These are phyloP conservation scores for Arizona elegans DNA, from an alignment of 2,113 vertebrate genomes.

Conservation along the genomic window DNA sequence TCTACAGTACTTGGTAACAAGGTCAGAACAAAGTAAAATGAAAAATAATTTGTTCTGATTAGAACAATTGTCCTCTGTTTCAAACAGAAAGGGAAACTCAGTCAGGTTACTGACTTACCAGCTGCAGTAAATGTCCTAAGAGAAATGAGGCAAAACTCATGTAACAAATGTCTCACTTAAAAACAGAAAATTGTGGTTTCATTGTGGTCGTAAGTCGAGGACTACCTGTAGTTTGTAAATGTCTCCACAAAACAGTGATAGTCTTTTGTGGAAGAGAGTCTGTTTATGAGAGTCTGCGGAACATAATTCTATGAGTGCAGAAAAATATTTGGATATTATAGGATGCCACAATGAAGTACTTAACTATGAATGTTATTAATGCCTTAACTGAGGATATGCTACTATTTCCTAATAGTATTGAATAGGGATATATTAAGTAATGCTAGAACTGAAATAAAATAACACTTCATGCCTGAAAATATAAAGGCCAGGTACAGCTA, in stretches of 20 bases:
- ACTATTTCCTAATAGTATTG: not conserved
- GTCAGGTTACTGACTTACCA: not conserved
- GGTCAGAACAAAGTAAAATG: not conserved
- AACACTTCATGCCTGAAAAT: constrained; percentile 30
- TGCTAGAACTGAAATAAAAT: not conserved
- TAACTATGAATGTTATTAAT: not conserved
- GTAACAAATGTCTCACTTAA: not conserved
- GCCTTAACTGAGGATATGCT: not conserved
- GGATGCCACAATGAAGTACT: not conserved
- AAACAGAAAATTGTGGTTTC: not conserved
- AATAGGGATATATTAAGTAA: constrained; percentile 13
- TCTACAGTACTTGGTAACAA: not conserved
- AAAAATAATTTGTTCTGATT: not conserved
- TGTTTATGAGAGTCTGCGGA: not conserved
- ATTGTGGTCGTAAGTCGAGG: not conserved
- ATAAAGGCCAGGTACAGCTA: not conserved
- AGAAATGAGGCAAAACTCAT: not conserved
- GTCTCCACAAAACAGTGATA: not conserved
- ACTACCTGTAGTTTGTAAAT: not conserved
- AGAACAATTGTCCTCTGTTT: not conserved
- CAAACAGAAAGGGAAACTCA: not conserved
- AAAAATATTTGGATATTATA: not conserved
- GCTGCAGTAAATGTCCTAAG: not conserved
- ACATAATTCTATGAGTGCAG: not conserved
- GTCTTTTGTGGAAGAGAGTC: not conserved